Percentiles rank a stretch among this genome's conserved stretches.
Evolutionary conservation across 2,113 vertebrate genomes (phyloP).

Genomic region (Cyprinus carpio): DNA sequence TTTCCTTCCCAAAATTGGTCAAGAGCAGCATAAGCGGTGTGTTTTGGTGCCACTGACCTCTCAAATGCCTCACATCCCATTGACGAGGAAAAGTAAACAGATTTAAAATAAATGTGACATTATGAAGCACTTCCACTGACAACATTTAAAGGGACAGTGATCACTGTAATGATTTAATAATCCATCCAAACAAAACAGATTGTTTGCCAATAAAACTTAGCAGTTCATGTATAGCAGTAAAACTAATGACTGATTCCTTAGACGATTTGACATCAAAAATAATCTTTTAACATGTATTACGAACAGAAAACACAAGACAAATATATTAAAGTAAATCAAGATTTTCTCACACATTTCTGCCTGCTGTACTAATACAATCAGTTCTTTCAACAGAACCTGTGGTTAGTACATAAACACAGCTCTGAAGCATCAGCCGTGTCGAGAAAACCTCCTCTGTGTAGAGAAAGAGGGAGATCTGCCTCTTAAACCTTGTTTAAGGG

Average conservation of each 20-base stretch:
- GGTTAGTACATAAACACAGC: conserved; percentile 59
- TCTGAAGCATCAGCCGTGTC: conserved; percentile 48
- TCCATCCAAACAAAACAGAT: conserved; percentile 19
- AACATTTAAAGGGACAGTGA: conserved; percentile 11
- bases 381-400: conserved; percentile 97
- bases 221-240: conserved; percentile 68
- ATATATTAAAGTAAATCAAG: conserved; percentile 50
- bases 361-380: conserved; percentile 63
- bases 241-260: background rate
- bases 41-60: conserved; percentile 17
- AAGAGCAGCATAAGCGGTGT: conserved; percentile 28
- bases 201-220: conserved; percentile 63
- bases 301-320: conserved; percentile 55
- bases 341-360: conserved; percentile 41
- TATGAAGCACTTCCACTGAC: background rate
- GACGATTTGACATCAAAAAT: conserved; percentile 34
- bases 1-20: conserved; percentile 55
- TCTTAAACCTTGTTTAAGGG: conserved; percentile 6
- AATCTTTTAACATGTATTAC: conserved; percentile 27
- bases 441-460: conserved; percentile 57
- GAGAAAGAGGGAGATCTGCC: conserved; percentile 56
- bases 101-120: background rate
- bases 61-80: conserved; percentile 9
- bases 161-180: background rate
- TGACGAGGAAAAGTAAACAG: background rate